Conservation (phyloP, 2,797 vertebrate species). For the Syndactyla subalaris region DNA sequence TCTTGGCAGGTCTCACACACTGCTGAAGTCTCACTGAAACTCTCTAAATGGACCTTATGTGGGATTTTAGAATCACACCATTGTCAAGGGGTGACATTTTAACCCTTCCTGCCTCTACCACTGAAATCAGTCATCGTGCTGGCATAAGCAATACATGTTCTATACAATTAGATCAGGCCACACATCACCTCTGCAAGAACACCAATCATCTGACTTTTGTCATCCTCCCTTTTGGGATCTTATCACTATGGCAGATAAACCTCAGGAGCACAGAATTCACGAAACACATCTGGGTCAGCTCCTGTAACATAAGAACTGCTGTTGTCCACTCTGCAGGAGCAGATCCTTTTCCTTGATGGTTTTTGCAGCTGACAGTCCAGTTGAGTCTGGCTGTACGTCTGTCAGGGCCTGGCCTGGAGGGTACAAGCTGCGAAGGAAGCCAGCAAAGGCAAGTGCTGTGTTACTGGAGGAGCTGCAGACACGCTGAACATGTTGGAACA, state of each 20-base stretch:
- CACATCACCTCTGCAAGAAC: background rate
- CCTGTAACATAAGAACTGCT: background rate
- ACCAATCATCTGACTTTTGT: background rate
- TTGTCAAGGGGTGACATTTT: slow-evolving; percentile 22
- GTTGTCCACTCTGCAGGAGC: background rate
- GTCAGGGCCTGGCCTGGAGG: background rate
- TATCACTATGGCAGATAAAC: background rate
- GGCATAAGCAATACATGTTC: background rate
- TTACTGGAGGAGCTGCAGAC: slow-evolving; percentile 3
- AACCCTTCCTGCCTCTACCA: background rate
- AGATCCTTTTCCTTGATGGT: background rate
- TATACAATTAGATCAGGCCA: background rate
- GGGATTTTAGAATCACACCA: background rate
- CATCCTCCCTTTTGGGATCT: background rate
- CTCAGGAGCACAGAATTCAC: background rate
- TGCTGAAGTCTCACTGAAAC: slow-evolving; percentile 20
- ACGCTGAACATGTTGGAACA: background rate
- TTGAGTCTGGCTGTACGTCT: background rate
- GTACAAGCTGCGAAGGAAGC: background rate
- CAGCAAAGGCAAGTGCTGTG: slow-evolving; percentile 3
- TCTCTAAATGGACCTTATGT: background rate
- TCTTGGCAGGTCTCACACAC: slow-evolving; percentile 27
- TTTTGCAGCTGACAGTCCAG: background rate
- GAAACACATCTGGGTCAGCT: background rate
- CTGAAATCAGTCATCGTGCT: background rate